A percentile compares a stretch with the other conserved stretches of the same genome.
Evolutionary conservation across 2,888 invertebrate species (phyloP).

Genomic region (Diogma glabrata): DNA sequence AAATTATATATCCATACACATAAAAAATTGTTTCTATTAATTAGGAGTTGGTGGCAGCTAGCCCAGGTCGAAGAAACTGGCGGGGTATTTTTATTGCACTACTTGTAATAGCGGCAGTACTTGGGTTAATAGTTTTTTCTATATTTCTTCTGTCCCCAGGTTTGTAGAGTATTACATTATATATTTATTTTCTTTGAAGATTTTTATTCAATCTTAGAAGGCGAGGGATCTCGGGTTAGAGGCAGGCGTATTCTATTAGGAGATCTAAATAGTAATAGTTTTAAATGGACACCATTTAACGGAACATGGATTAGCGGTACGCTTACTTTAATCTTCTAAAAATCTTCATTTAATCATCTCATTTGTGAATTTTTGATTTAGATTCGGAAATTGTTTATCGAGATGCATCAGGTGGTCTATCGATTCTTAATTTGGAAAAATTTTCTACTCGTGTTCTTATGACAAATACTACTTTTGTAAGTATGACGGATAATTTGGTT

Average conservation of each 20-base stretch:
- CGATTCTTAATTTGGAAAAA: slow-evolving; percentile 65
- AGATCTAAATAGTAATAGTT: slow-evolving; percentile 48
- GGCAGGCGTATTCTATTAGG: slow-evolving; percentile 57
- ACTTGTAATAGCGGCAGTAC: slow-evolving; percentile 78
- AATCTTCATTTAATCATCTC: too few species aligned
- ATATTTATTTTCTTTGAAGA: not conserved
- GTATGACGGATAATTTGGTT: slow-evolving; percentile 35
- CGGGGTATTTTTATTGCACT: slow-evolving; percentile 86
- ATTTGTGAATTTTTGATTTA: not conserved
- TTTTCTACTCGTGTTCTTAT: slow-evolving; percentile 61
- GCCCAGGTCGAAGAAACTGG: slow-evolving; percentile 86
- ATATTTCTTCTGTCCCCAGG: slow-evolving; percentile 79
- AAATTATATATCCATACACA: too few species aligned
- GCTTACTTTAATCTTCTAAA: too few species aligned
- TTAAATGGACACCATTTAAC: slow-evolving; percentile 54
- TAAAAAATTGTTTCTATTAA: too few species aligned
- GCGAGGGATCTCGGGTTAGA: slow-evolving; percentile 54
- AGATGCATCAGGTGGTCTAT: slow-evolving; percentile 65
- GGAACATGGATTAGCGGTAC: slow-evolving; percentile 64
- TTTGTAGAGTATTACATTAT: slow-evolving; percentile 18
- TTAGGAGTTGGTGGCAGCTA: slow-evolving; percentile 80
- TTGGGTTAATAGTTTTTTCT: slow-evolving; percentile 81
- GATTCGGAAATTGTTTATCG: slow-evolving; percentile 61
- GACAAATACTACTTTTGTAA: slow-evolving; percentile 74
- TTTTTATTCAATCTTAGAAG: slow-evolving; percentile 22